Evolutionary conservation across 2,113 vertebrate species (phyloP).

Genomic region (Forbesichthys agassizii): DNA sequence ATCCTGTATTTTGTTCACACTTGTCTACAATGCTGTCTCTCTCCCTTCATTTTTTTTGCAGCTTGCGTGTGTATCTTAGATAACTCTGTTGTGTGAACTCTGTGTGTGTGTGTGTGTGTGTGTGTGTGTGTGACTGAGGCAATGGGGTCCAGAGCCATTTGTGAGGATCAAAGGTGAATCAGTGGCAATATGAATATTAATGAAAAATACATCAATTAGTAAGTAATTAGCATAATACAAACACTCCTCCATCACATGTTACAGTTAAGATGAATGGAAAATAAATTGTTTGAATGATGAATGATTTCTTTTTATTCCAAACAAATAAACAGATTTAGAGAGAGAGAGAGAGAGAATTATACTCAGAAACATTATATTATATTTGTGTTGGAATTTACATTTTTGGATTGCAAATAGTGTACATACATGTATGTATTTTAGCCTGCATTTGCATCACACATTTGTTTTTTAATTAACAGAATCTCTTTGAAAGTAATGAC

Average conservation of each 20-base stretch:
- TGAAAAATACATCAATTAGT: constrained; percentile 35
- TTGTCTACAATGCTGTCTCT: background rate
- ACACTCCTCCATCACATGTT: constrained; percentile 12
- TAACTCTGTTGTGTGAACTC: background rate
- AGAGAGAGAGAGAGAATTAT: background rate
- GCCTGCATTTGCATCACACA: background rate
- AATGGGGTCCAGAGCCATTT: constrained; percentile 35
- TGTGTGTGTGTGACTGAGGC: constrained; percentile 7
- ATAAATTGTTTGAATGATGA: constrained; percentile 27
- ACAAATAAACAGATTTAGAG: background rate
- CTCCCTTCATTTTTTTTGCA: background rate
- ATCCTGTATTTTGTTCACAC: background rate
- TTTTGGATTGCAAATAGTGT: no score
- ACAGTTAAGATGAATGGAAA: constrained; percentile 14
- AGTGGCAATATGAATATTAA: constrained; percentile 40
- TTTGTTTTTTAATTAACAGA: background rate
- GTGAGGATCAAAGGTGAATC: constrained; percentile 52
- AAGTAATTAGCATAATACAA: constrained; percentile 47
- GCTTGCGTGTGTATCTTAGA: background rate
- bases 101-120: background rate
- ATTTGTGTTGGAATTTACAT: no score
- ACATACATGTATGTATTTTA: no score
- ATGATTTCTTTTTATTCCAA: constrained; percentile 37
- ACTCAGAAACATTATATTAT: no score
- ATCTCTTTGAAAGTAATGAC: background rate